A percentile compares a stretch with the other conserved stretches of the same genome.
These are phyloP conservation scores for Orcinus orca DNA, from an alignment of 2,113 vertebrate species.

Conservation along the genomic window DNA sequence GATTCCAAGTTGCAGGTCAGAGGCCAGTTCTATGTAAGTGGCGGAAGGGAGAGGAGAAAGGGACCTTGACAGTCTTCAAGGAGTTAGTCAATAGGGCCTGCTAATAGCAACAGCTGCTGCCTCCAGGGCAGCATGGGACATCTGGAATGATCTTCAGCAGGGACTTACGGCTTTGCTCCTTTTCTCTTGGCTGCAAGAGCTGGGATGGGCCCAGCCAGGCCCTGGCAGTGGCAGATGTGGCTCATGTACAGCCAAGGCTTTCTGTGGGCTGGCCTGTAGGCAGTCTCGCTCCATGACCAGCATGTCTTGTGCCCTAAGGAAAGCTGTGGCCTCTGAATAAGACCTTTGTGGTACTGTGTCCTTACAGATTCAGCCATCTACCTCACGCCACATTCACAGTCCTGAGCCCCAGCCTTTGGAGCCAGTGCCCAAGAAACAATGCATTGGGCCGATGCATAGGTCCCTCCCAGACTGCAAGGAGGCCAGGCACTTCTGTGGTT, in stretches of 20 bases:
- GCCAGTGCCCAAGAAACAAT: conserved; percentile 52
- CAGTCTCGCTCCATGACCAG: not conserved
- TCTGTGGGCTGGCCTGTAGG: not conserved
- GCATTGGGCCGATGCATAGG: conserved; percentile 78
- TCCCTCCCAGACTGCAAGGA: conserved; percentile 11
- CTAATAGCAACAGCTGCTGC: not conserved
- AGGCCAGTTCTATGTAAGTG: not conserved
- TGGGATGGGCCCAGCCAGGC: not conserved
- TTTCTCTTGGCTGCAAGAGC: not conserved
- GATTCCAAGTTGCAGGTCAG: conserved; percentile 88
- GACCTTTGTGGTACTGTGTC: not conserved
- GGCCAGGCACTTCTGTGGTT: conserved; percentile 64
- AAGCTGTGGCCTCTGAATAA: not conserved
- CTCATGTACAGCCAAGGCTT: not conserved
- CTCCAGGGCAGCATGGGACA: not conserved
- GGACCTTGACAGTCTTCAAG: not conserved
- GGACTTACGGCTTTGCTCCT: not conserved
- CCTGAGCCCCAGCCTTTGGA: conserved; percentile 80
- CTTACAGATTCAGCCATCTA: conserved; percentile 85
- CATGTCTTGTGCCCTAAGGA: not conserved
- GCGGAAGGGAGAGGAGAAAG: not conserved
- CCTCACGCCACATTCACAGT: conserved; percentile 72
- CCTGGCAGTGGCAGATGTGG: too few relatives aligned
- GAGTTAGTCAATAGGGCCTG: not conserved
- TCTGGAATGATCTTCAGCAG: not conserved